A percentile compares a stretch with the other conserved stretches of the same genome.
These are phyloP conservation scores for Lepus timidus DNA, from an alignment of 2,113 vertebrate genomes.

Conservation along the genomic window DNA sequence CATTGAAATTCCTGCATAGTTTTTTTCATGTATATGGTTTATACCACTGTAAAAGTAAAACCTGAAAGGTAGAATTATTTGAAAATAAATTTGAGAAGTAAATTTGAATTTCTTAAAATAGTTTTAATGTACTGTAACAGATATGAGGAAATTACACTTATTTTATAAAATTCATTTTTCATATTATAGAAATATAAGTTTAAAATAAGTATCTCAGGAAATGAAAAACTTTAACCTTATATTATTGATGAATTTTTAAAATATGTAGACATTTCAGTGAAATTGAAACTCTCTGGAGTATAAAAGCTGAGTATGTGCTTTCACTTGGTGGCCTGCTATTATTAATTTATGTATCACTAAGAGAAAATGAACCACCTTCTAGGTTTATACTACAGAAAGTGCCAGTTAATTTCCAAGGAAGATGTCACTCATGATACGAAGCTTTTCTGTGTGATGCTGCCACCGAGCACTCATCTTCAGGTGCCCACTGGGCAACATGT, in stretches of 20 bases:
- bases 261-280: neutral
- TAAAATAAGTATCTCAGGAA: slow-evolving; percentile 15
- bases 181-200: slow-evolving; percentile 25
- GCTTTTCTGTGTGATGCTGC: slow-evolving; percentile 91
- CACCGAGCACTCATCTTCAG: slow-evolving; percentile 89
- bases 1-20: no score
- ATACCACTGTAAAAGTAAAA: slow-evolving; percentile 28
- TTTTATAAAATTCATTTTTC: slow-evolving; percentile 63
- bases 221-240: neutral
- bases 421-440: slow-evolving; percentile 93
- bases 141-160: slow-evolving; percentile 43
- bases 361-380: slow-evolving; percentile 68
- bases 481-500: slow-evolving; percentile 94
- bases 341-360: slow-evolving; percentile 42
- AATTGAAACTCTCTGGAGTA: neutral
- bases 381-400: slow-evolving; percentile 94
- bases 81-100: slow-evolving; percentile 47
- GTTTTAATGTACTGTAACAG: slow-evolving; percentile 12
- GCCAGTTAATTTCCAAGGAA: slow-evolving; percentile 92
- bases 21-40: slow-evolving; percentile 31
- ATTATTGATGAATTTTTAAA: neutral
- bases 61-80: slow-evolving; percentile 18
- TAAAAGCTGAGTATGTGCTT: neutral
- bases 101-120: slow-evolving; percentile 24
- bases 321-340: neutral